Evolutionary conservation across 2,888 invertebrate species (phyloP).

Genomic region (Rhingia campestris): DNA sequence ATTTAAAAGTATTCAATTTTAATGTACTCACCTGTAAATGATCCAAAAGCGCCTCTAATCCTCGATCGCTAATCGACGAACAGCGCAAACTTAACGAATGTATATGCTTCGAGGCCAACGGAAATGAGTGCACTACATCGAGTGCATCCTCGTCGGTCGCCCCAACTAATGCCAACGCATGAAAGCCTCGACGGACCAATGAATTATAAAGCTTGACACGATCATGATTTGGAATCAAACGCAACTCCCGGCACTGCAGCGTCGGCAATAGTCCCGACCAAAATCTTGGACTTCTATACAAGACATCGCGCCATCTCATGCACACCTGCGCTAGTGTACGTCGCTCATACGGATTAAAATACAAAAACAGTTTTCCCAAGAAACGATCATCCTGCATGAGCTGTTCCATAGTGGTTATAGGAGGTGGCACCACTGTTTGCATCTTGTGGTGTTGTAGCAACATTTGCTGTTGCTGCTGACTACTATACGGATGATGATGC

Average conservation of each 20-base stretch:
- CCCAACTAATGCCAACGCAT: constrained; percentile 91
- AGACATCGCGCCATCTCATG: constrained; percentile 92
- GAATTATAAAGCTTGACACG: constrained; percentile 89
- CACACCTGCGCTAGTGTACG: constrained; percentile 92
- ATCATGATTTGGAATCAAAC: constrained; percentile 85
- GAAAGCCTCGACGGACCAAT: constrained; percentile 92
- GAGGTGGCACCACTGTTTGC: constrained; percentile 82
- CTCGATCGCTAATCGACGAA: constrained; percentile 95
- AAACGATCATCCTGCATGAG: constrained; percentile 93
- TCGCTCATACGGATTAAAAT: constrained; percentile 90
- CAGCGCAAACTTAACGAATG: constrained; percentile 93
- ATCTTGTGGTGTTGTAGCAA: constrained; percentile 77
- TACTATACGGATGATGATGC: constrained; percentile 80
- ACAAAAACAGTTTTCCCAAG: constrained; percentile 91
- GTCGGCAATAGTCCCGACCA: constrained; percentile 94
- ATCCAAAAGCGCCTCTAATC: constrained; percentile 93
- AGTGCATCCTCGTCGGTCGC: constrained; percentile 95
- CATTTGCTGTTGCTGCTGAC: constrained; percentile 61
- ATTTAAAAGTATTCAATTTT: neutral
- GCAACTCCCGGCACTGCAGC: constrained; percentile 92
- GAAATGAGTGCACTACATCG: constrained; percentile 93
- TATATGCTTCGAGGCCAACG: constrained; percentile 91
- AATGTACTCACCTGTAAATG: constrained; percentile 90
- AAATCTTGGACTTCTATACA: constrained; percentile 93
- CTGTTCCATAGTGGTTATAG: constrained; percentile 88